A percentile compares a stretch with the other conserved stretches of the same genome.
These are phyloP conservation scores for Stichopus horrens DNA, from an alignment of 53 echinoderm and acorn worm genomes.

Conservation along the genomic window DNA sequence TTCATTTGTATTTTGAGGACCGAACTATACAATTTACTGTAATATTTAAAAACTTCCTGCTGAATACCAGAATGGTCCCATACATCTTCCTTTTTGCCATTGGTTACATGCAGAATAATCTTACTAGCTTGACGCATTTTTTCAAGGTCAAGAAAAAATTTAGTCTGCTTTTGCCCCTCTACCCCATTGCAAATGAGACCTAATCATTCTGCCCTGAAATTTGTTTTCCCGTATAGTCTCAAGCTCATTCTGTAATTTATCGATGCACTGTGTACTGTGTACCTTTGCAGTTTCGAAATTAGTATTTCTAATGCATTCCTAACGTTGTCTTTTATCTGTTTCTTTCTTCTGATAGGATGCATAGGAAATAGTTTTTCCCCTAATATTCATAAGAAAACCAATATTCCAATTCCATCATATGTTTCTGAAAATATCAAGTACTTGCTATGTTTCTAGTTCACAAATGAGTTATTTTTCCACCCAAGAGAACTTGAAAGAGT, in stretches of 20 bases:
- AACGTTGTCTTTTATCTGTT: not conserved
- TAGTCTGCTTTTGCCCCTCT: not conserved
- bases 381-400: slow-evolving; percentile 5
- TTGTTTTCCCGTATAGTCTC: not conserved
- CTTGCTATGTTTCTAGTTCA: no score
- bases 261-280: not conserved
- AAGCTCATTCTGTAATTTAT: not conserved
- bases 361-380: slow-evolving; percentile 20
- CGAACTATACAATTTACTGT: not conserved
- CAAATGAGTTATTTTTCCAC: no score
- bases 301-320: not conserved
- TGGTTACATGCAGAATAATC: slow-evolving; percentile 8
- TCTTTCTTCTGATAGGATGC: not conserved
- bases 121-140: not conserved
- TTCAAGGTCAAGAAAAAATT: not conserved
- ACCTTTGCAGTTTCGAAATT: not conserved
- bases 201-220: not conserved
- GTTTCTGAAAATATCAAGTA: no score
- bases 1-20: not conserved
- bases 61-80: not conserved
- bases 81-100: not conserved
- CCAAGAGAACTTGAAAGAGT: no score
- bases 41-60: slow-evolving; percentile 1
- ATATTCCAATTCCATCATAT: no score
- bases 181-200: not conserved